phyloP scores from a whole-genome alignment of 2,113 vertebrate species.

The Protobothrops flavoviridis region DNA sequence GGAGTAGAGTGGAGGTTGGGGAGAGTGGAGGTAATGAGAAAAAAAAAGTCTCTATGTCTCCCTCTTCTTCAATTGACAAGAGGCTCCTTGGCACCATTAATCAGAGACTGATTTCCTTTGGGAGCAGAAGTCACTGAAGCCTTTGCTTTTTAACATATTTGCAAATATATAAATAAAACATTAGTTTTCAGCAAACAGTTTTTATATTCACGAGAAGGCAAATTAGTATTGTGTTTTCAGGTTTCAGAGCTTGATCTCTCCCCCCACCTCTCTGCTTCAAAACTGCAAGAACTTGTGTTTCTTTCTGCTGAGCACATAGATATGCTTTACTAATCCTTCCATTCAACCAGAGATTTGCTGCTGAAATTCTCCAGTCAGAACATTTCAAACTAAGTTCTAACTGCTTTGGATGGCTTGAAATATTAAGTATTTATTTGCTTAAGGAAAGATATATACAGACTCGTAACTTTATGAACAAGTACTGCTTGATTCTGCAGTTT shows the following conservation, averaged over 20 bases:
- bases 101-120: background rate
- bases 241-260: background rate
- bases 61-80: background rate
- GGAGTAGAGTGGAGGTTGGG: no score
- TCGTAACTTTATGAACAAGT: background rate
- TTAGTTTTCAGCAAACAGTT: background rate
- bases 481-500: background rate
- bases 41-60: background rate
- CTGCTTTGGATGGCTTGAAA: background rate
- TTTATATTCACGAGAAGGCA: background rate
- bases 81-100: background rate
- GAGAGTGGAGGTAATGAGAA: no score
- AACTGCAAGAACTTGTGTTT: background rate
- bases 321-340: background rate
- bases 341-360: background rate
- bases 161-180: background rate
- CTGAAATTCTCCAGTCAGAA: background rate
- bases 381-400: background rate
- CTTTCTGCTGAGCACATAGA: background rate
- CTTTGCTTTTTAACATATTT: background rate
- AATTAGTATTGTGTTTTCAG: background rate
- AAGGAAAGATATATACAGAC: background rate
- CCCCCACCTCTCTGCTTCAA: background rate
- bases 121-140: background rate
- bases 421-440: background rate